Conservation (phyloP, 2,113 vertebrate genomes). For the Felis chaus region DNA sequence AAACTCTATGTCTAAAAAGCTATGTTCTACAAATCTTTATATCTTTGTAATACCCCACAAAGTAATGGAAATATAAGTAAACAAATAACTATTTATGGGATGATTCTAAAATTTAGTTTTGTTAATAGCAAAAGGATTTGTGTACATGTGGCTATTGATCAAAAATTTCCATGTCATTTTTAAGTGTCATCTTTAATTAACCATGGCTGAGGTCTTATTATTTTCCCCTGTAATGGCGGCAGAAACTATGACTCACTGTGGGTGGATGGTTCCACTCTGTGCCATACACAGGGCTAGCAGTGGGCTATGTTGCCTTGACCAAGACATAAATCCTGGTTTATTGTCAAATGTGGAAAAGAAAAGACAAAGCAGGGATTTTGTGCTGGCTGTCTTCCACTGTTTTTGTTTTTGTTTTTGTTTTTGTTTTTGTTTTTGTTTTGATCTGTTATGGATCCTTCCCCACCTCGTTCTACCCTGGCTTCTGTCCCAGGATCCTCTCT, state of each 20-base stretch:
- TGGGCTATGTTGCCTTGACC: neutral
- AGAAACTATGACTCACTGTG: neutral
- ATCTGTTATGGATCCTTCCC: accelerated
- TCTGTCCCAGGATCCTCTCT: neutral
- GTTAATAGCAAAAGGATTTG: neutral
- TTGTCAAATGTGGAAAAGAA: neutral
- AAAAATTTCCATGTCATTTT: neutral
- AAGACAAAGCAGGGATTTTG: neutral
- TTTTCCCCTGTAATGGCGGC: neutral
- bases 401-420: too few relatives aligned
- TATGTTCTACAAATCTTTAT: neutral
- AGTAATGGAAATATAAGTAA: neutral
- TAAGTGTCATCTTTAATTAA: neutral
- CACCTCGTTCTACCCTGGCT: neutral
- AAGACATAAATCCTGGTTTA: neutral
- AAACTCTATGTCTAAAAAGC: neutral
- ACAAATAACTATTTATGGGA: neutral
- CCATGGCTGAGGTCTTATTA: too few relatives aligned
- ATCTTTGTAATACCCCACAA: neutral
- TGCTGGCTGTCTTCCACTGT: neutral
- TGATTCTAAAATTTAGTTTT: neutral
- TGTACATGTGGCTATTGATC: accelerated
- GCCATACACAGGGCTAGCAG: accelerated
- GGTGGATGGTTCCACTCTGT: too few relatives aligned
- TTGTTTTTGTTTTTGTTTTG: too few relatives aligned